Base-by-base conservation (phyloP, 2,888 invertebrate genomes). In the Carpatolechia fugitivella region DNA sequence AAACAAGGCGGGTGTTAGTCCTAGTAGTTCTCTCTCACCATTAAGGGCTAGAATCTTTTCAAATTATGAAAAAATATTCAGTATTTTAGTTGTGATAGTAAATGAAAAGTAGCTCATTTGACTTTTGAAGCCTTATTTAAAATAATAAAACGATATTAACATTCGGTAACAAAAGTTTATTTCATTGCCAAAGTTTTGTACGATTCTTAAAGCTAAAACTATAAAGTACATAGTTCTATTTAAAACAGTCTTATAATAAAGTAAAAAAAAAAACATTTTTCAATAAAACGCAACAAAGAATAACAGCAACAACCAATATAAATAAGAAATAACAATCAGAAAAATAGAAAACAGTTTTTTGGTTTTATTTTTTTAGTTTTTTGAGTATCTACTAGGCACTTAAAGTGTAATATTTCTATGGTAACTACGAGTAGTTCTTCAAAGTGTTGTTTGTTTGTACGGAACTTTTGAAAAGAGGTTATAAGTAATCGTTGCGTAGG, bases 171-270 rank as follows among this genome's bases (percentile, higher is more conserved):
- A 67, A 72, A 70, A 66, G 63, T 80, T 79, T 78, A 75, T 76
- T 75, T 61, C 68, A 73, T 72, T 63, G 66, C 65, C 76, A 75
- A 70, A 72, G 64, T 78, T 82, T 87, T 88, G 86, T 86, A 87
- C 86, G 85, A 82, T 73, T 78, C 82, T 83, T 85, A 82, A 61
- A 57, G 69, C 69, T 74, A 76, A 79, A 38, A 36, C 8, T 52
- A 29, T 29, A 70, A 67, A 59, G 68, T 59, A 60, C 2, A 33
- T 41, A 41, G 40, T 41, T 41, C 40, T 41, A 64, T 55, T 66
- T 58, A 61, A n/a, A n/a, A 50, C 56, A 56, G 57, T 57, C 33
- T 48, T 30, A 51, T 29, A 14, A 20, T 38, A 51, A 6, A 29
- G 14, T 30, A 16, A 41, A 41, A 4, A 30, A 31, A 41, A 40